phyloP scores from a whole-genome alignment of 2,113 vertebrate species.

The Lepus americanus region DNA sequence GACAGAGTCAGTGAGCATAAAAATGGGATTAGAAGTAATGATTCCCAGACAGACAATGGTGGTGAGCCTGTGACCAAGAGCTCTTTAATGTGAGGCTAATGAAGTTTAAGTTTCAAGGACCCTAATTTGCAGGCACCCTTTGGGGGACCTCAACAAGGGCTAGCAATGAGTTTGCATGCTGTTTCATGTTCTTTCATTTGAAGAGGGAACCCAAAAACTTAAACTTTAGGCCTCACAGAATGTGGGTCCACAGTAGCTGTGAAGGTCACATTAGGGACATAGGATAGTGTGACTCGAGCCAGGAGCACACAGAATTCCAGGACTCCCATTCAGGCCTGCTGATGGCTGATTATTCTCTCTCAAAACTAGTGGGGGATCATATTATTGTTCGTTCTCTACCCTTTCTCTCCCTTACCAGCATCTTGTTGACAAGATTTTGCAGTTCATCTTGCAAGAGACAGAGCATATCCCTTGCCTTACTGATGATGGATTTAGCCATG shows the following conservation, averaged over 20 bases:
- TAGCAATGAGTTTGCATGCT: not conserved
- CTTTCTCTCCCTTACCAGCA: not conserved
- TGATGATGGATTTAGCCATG: not conserved
- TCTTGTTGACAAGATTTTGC: not conserved
- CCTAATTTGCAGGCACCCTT: not conserved
- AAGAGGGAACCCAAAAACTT: not conserved
- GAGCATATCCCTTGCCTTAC: not conserved
- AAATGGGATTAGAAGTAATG: not conserved
- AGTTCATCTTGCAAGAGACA: not conserved
- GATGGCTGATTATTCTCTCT: not conserved
- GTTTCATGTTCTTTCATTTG: not conserved
- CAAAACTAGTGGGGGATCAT: not conserved
- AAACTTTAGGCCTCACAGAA: not conserved
- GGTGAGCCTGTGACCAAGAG: not conserved
- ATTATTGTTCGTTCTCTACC: not conserved
- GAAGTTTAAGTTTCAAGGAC: not conserved
- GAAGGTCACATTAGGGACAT: no score
- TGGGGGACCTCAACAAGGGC: not conserved
- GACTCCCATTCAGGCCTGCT: no score
- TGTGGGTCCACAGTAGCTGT: not conserved
- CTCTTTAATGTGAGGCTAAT: not conserved
- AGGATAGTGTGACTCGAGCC: not conserved
- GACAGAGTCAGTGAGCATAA: not conserved
- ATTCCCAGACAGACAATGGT: not conserved
- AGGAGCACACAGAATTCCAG: no score